Base-by-base conservation (phyloP, 2,113 vertebrate genomes). In the Desmodus rotundus region DNA sequence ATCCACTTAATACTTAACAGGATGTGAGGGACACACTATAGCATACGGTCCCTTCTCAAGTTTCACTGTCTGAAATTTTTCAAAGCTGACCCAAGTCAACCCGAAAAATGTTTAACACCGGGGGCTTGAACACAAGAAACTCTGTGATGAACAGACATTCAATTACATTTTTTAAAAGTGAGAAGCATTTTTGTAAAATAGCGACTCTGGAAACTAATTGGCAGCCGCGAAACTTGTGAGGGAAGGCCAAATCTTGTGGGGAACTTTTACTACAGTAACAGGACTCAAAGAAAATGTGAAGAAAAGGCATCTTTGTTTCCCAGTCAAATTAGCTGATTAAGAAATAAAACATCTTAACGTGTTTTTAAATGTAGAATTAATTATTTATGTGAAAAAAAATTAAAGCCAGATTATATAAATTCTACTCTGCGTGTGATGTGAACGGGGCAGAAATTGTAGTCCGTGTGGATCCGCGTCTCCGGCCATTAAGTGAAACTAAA, bases 301-400 rank as follows among this genome's bases (percentile, higher is more conserved):
- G 98, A 98, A 96, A 98, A 98, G 98, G 83, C 97, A 98, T 98
- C 98, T 99, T 99, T 99, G 98, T 99, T 98, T 98, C 98, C 96
- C 93, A 85, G 97, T 98, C 98, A 98, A 98, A 98, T 98, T 98
- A 98, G 96, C 97, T 98, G 98, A 99, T 98, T 98, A 98, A 98
- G 98, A 98, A 98, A 98, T 98, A 98, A 98, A 98, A 98, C 98
- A 98, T 98, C 98, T 98, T 98, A 98, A 98, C 94, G 77, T 98
- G 97, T 95, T 98, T 96, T 98, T 98, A 98, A 98, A 98, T 98
- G 98, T 96, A 97, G 97, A 97, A 98, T 98, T 98, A 98, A 98
- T 98, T 98, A 98, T 98, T 98, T 98, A 98, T 98, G 97, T 93
- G 97, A 98, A 97, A 91, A 97, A 81, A 98, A 98, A 98, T 98